phyloP scores from a whole-genome alignment of 2,888 invertebrate genomes.

The Cheilosia soror region DNA sequence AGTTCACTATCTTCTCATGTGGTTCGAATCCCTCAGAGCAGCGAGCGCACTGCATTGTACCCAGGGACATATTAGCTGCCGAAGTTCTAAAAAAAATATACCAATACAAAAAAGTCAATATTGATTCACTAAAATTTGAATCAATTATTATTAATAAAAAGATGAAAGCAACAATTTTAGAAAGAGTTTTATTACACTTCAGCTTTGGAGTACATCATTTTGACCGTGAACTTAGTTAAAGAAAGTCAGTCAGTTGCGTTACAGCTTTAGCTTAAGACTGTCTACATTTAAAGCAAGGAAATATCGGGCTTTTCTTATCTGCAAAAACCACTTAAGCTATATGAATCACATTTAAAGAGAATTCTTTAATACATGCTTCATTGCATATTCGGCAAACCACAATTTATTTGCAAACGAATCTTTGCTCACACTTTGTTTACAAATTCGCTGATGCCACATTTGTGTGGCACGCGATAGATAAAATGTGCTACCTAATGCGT shows the following conservation, averaged over 20 bases:
- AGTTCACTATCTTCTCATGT: conserved; percentile 99
- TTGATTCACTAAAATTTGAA: not conserved
- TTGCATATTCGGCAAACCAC: conserved; percentile 6
- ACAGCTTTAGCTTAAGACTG: conserved; percentile 43
- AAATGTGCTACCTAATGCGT: conserved; percentile 36
- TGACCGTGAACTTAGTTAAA: conserved; percentile 56
- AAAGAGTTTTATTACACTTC: conserved; percentile 78
- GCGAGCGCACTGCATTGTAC: conserved; percentile 96
- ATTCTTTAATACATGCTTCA: conserved; percentile 24
- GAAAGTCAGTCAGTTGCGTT: conserved; percentile 38
- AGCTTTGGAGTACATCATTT: conserved; percentile 81
- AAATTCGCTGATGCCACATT: conserved; percentile 25
- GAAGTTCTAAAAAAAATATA: conserved; percentile 48
- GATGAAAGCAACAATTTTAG: conserved; percentile 45
- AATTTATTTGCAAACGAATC: not conserved
- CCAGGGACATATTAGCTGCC: conserved; percentile 90
- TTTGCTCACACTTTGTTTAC: conserved; percentile 30
- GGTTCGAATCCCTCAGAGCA: conserved; percentile 98
- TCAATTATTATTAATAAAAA: conserved; percentile 23
- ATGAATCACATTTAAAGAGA: conserved; percentile 57
- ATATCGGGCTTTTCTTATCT: conserved; percentile 56
- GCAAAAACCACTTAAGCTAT: conserved; percentile 34
- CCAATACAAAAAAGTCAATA: not conserved
- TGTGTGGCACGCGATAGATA: not conserved
- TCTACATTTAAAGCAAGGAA: conserved; percentile 20